Evolutionary conservation across 2,888 invertebrate genomes (phyloP), one percentile per base, ranked within the genome.

Genomic region (Hetaerina titia): DNA sequence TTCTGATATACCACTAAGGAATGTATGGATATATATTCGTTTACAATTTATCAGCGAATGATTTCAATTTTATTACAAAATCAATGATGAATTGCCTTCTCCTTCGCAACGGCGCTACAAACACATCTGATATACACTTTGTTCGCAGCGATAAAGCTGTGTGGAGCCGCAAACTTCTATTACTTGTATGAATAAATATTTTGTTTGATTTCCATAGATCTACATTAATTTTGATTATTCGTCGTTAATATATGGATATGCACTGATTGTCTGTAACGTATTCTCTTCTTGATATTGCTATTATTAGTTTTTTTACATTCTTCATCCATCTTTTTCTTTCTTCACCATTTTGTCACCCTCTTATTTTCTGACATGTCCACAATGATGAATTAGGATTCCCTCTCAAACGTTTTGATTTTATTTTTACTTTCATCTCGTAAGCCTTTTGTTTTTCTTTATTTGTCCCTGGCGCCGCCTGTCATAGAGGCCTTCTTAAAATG

Each of bases 271-370:
- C 81, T 31, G 2, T 13, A 31, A 6, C 13, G 13, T 81, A 81
- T 15, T 15, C 81, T 81, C 31, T 19, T 81, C 31, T 11, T 15
- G 31, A 25, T 81, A 81, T 81, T 81, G 13, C 31, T 81, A 25
- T 81, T 31, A 81, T 81, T 81, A 8, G 31, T 31, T 0, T 25
- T n/a, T 81, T 81, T 31, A 81, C 25, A 81, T 81, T 81, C 11
- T 15, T 13, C 25, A 81, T 81, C 81, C 81, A 81, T 81, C 81
- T 81, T 81, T 25, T 81, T 81, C 31, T 31, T 81, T 81, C 31
- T 81, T 81, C 81, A 81, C 81, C 81, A 31, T 81, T 81, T 81
- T 81, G 81, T 81, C 81, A 81, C 81, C 31, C 31, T 81, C 81
- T 81, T 81, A 81, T 81, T 81, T 81, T 31, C 81, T 31, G 81